phyloP scores from a whole-genome alignment of 2,888 invertebrate species.

The Mythimna vitellina region DNA sequence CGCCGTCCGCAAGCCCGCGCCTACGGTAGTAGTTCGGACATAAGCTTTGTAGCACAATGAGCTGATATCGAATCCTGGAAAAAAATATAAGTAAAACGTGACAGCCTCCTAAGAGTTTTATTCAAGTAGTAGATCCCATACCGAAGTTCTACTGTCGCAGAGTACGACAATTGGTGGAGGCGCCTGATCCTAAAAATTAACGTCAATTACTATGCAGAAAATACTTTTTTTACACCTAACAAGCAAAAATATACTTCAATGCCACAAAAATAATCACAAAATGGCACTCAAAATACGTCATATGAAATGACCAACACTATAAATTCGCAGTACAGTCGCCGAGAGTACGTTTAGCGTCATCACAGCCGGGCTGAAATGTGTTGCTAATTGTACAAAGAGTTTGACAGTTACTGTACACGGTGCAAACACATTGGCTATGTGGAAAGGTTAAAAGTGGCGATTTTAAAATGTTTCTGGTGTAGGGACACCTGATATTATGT shows the following conservation, averaged over 20 bases:
- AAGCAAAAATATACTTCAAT: background rate
- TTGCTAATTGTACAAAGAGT: constrained; percentile 73
- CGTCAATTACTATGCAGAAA: background rate
- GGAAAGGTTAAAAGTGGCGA: constrained; percentile 67
- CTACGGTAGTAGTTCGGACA: too few species aligned
- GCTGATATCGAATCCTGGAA: too few species aligned
- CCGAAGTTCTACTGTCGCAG: too few species aligned
- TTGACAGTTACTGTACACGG: constrained; percentile 45
- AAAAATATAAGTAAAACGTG: too few species aligned
- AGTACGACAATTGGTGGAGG: too few species aligned
- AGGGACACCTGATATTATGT: constrained; percentile 40
- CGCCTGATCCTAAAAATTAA: too few species aligned
- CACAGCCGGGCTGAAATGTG: constrained; percentile 59
- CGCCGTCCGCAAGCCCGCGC: too few species aligned
- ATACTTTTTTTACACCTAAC: background rate
- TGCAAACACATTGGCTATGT: constrained; percentile 68
- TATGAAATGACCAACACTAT: constrained; percentile 35
- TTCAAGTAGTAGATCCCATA: too few species aligned
- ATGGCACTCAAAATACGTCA: constrained; percentile 14
- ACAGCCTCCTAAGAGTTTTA: too few species aligned
- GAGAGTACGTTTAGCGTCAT: constrained; percentile 48
- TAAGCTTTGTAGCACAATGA: too few species aligned
- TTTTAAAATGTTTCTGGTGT: constrained; percentile 68
- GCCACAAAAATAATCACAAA: constrained; percentile 10
- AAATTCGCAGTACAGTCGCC: constrained; percentile 42